Evolutionary conservation across 1,140 invertebrate species (phyloP), one percentile per base, ranked within the genome.

Genomic region (Brachionus angularis): DNA sequence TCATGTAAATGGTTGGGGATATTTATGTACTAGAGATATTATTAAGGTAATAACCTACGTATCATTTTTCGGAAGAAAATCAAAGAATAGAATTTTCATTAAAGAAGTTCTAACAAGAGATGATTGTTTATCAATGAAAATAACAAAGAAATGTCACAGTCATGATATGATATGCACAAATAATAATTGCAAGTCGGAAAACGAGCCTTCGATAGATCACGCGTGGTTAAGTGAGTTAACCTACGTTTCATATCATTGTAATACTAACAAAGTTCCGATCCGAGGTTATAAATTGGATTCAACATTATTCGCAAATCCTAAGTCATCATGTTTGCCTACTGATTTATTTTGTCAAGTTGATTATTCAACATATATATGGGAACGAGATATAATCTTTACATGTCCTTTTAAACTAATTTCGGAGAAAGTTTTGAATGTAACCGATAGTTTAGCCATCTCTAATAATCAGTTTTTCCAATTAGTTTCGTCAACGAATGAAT

Each of bases 131-230:
- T 21, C 58, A 31, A 42, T 62, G 58, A 29, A 39, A 39, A 62
- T 62, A 62, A 25, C 58, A 44, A 47, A 47, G 44, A 62, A 29
- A 62, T 62, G 58, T 47, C 36, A 31, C 36, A 62, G 42, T 1
- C 27, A 62, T 42, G 23, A 27, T 29, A 62, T 62, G 58, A 23
- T 44, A 14, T 62, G 58, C 58, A 34, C 36, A 31, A 34, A 16
- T 31, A 18, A 62, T 8, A 23, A 16, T 47, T 62, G 58, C 42
- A 62, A 8, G 33, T 62, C 27, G 27, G 58, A 62, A 27, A 34
- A 29, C 16, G 58, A 44, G 12, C 58, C 33, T 53, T 53, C 29
- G 29, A 31, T 53, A 31, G 29, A 53, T 31, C 33, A 31, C 33
- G 33, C 7, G 25, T 53, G 29, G 50, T 33, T 53, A 53, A 14